A percentile compares a stretch with the other conserved stretches of the same genome.
Conservation (phyloP, 37 sponge, comb jelly and placozoan species). For the Corticium candelabrum region DNA sequence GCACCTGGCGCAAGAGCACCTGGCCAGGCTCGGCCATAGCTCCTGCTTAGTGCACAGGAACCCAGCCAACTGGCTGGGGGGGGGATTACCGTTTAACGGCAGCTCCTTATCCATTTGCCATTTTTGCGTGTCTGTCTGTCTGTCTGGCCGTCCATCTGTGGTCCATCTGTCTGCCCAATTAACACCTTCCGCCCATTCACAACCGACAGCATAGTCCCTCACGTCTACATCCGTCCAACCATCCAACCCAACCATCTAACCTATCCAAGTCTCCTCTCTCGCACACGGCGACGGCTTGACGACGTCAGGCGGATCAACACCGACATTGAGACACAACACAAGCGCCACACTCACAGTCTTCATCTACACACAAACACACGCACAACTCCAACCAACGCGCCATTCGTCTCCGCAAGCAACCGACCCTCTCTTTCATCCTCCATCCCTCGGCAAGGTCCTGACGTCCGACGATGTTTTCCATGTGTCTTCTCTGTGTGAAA, state of each 20-base stretch:
- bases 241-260: constrained; percentile 19
- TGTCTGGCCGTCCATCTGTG: too few relatives aligned
- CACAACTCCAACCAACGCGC: neutral
- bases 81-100: too few relatives aligned
- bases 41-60: too few relatives aligned
- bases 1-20: neutral
- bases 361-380: constrained; percentile 28
- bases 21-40: neutral
- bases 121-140: too few relatives aligned
- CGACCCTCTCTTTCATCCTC: constrained; percentile 76
- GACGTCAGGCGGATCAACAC: constrained; percentile 92
- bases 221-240: neutral
- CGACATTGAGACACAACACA: constrained; percentile 75
- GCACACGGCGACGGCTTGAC: constrained; percentile 85
- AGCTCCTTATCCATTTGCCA: too few relatives aligned
- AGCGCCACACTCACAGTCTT: constrained; percentile 82
- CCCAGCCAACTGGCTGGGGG: too few relatives aligned
- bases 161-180: too few relatives aligned
- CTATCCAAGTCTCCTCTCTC: constrained; percentile 86
- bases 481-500: constrained; percentile 70
- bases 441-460: constrained; percentile 16
- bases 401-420: too few relatives aligned
- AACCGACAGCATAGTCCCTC: too few relatives aligned
- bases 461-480: constrained; percentile 18
- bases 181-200: too few relatives aligned